These are phyloP conservation scores for Mionectes olivaceus DNA, from an alignment of 2,797 vertebrate species.

Conservation along the genomic window DNA sequence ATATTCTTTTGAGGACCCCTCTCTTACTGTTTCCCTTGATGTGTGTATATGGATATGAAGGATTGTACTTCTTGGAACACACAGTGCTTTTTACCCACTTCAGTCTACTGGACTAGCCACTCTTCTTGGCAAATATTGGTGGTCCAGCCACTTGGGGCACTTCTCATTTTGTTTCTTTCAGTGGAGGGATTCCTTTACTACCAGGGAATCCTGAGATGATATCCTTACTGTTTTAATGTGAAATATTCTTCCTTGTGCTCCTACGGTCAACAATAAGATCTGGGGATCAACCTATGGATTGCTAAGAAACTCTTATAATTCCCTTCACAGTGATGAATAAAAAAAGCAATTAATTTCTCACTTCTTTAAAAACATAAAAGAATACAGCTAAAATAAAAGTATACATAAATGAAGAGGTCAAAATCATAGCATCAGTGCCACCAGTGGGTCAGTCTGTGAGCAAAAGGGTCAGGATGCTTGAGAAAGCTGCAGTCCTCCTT, in stretches of 20 bases:
- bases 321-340: neutral
- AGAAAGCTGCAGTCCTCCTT: neutral
- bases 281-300: neutral
- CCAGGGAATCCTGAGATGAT: neutral
- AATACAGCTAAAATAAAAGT: neutral
- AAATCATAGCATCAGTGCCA: neutral
- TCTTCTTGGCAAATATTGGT: neutral
- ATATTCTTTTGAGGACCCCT: neutral
- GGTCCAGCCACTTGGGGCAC: neutral
- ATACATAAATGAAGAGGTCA: neutral
- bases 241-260: neutral
- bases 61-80: neutral
- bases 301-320: neutral
- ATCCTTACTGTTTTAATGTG: neutral
- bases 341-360: neutral
- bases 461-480: neutral
- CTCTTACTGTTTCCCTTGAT: neutral
- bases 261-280: neutral
- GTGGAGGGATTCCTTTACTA: neutral
- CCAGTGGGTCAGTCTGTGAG: neutral
- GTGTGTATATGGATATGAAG: neutral
- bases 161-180: neutral
- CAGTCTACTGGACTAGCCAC: neutral
- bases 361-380: neutral
- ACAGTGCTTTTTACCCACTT: neutral